Conservation (phyloP, 2,888 invertebrate genomes). For the Bimastos eiseni region DNA sequence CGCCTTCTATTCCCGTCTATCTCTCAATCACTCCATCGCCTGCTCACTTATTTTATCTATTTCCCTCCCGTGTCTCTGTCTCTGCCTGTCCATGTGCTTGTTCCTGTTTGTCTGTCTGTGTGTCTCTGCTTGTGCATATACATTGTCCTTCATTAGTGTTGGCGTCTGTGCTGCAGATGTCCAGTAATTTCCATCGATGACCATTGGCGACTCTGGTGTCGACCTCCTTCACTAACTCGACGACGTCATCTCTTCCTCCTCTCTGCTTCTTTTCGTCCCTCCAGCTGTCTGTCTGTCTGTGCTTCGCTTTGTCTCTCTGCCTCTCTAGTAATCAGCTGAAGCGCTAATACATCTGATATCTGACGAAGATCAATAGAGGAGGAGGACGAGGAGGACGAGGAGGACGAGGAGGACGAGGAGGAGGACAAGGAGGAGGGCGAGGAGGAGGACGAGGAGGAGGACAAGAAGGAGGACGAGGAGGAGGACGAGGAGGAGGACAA, state of each 20-base stretch:
- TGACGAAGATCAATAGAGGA: too few species aligned
- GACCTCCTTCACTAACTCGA: neutral
- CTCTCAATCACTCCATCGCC: neutral
- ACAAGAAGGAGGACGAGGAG: too few species aligned
- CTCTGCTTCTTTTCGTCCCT: neutral
- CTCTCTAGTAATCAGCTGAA: neutral
- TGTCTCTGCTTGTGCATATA: neutral
- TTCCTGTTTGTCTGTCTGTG: neutral
- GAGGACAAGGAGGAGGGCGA: too few species aligned
- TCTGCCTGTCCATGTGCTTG: neutral
- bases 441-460: too few species aligned
- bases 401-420: too few species aligned
- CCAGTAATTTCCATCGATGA: neutral
- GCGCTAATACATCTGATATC: too few species aligned
- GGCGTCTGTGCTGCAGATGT: neutral
- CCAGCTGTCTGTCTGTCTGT: neutral
- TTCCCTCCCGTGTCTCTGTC: neutral
- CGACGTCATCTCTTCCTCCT: neutral
- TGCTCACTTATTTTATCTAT: neutral
- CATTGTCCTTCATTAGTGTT: neutral
- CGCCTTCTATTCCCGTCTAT: neutral
- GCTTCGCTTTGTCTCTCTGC: neutral
- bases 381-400: too few species aligned
- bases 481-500: too few species aligned
- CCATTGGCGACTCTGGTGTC: neutral